Base-by-base conservation (phyloP, 2,797 vertebrate species). In the Lepidocolaptes lacrymiger region DNA sequence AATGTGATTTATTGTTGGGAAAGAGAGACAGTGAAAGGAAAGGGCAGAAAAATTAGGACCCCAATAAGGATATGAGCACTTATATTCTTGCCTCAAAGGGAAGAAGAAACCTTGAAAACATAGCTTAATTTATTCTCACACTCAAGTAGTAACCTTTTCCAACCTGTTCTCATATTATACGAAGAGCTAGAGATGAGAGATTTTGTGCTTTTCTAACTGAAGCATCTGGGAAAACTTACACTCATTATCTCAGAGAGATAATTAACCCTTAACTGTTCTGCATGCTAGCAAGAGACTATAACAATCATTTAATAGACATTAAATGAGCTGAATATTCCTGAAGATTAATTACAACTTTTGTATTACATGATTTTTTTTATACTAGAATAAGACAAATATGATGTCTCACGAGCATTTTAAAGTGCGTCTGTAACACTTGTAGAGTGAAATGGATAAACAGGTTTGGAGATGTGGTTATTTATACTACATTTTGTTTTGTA, bases 121-220 rank as follows among this genome's bases (percentile, higher is more conserved):
- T 7, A 26, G 46, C 14, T 91, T 80, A 80, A 89, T 92, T 91
- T 85, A 85, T 39, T 74, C 34, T 91, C 72, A 24, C 37, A 74
- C 84, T 83, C 68, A 94, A 96, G 78, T 46, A 85, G 56, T 39
- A 92, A 92, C 64, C 24, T 81, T 89, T 85, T 73, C 67, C 71
- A 81, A 44, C 64, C 52, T 79, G 46, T 58, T 80, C 6, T 92
- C 73, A 37, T 3, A 16, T 89, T 81, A 51, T 10, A 62, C 1
- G 7, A 82, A 63, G 61, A 87, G 71, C 24, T 51, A 77, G 23
- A 82, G 41, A 89, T 3, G 8, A 93, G 64, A 81, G 58, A 52
- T 76, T 86, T 90, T 76, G 13, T 79, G 28, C 37, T 91, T 12
- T 88, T 89, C 27, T 63, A 49, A 67, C 56, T 61, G 41, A 79